Evolutionary conservation across 2,888 invertebrate genomes (phyloP).

Genomic region (Amphipoea oculea): DNA sequence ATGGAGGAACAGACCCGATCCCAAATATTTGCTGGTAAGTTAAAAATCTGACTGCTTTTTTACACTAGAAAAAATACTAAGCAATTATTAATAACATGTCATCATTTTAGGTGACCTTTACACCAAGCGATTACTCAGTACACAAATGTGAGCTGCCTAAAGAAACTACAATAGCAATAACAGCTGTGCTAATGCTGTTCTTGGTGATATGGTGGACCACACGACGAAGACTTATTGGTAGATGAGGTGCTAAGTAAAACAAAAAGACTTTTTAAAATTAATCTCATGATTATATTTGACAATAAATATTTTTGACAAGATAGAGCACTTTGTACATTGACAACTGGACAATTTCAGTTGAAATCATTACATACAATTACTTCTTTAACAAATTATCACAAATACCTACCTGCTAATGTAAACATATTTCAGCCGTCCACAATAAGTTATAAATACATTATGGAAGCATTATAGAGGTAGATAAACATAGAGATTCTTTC

Average conservation of each 20-base stretch:
- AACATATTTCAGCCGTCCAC: slow-evolving; percentile 78
- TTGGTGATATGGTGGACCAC: slow-evolving; percentile 66
- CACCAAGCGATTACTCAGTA: slow-evolving; percentile 77
- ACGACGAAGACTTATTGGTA: slow-evolving; percentile 69
- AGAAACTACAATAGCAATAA: slow-evolving; percentile 78
- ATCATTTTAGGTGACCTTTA: slow-evolving; percentile 79
- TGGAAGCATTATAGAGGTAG: slow-evolving; percentile 89
- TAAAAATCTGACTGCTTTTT: background rate
- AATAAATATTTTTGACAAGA: slow-evolving; percentile 90
- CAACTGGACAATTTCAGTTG: slow-evolving; percentile 64
- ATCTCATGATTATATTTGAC: slow-evolving; percentile 86
- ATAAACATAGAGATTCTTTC: slow-evolving; percentile 87
- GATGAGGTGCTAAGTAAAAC: slow-evolving; percentile 66
- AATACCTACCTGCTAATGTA: slow-evolving; percentile 74
- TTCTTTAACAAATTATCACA: slow-evolving; percentile 84
- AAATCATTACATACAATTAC: slow-evolving; percentile 67
- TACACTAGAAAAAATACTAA: background rate
- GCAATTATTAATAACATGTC: background rate
- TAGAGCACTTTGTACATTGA: slow-evolving; percentile 87
- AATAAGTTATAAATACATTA: slow-evolving; percentile 85
- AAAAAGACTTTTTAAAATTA: slow-evolving; percentile 70
- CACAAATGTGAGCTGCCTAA: slow-evolving; percentile 82
- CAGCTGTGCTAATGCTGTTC: slow-evolving; percentile 75
- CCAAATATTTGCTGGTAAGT: slow-evolving; percentile 96
- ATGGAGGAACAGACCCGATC: slow-evolving; percentile 98